phyloP scores from a whole-genome alignment of 2,888 invertebrate species.

The Hypselothyrea guttata region DNA sequence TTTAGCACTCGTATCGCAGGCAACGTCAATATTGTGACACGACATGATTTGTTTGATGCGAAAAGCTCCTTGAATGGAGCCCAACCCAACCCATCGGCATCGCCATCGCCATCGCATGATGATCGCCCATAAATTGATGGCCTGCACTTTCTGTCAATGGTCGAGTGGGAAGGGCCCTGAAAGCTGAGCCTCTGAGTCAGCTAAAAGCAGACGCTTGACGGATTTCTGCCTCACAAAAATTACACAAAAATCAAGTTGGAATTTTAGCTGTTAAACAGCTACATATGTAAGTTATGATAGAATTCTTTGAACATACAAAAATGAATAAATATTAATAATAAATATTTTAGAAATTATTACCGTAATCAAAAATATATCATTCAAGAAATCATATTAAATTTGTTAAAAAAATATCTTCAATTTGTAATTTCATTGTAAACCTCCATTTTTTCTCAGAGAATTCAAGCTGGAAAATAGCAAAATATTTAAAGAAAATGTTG shows the following conservation, averaged over 20 bases:
- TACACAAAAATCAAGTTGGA: no score
- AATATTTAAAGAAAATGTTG: no score
- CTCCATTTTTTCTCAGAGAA: no score
- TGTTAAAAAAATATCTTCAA: no score
- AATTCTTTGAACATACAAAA: no score
- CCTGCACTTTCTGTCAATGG: constrained; percentile 29
- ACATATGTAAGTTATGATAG: no score
- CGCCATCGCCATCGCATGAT: constrained; percentile 60
- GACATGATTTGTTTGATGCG: constrained; percentile 64
- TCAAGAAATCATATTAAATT: no score
- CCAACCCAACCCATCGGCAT: constrained; percentile 23
- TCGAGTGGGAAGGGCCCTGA: background rate
- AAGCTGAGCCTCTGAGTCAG: constrained; percentile 61
- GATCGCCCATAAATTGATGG: constrained; percentile 74
- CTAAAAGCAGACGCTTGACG: constrained; percentile 57
- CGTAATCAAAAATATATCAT: no score
- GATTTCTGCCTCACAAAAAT: constrained; percentile 40
- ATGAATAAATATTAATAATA: no score
- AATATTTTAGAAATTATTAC: no score
- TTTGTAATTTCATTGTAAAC: no score
- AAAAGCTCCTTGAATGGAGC: constrained; percentile 1
- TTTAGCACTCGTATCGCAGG: constrained; percentile 49
- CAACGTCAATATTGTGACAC: constrained; percentile 73
- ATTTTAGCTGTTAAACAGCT: constrained; percentile 23
- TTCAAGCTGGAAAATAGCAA: no score